Base-by-base conservation (phyloP, 1,140 invertebrate genomes). In the Drosophila simulans region DNA sequence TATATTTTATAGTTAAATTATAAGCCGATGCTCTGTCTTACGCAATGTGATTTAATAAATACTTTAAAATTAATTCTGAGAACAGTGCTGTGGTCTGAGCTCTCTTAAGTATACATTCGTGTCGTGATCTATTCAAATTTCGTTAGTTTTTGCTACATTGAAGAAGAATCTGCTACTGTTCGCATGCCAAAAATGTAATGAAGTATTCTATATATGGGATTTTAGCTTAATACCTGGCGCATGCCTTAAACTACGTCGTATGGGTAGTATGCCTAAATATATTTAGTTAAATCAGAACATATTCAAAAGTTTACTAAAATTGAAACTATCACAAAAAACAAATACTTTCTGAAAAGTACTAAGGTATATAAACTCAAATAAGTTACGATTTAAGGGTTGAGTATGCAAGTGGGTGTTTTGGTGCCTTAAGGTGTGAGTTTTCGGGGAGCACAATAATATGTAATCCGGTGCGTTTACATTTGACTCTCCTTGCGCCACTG, bases 401-500 rank as follows among this genome's bases (percentile, higher is more conserved):
- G 79, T 88, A 72, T 82, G 82, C 54, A 62, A 45, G 57, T 74
- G 63, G 63, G 37, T 64, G 55, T 71, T 25, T 77, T 20, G 37
- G 13, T 31, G 31, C 31, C 31, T 10, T 8, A 31, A 13, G 15
- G 31, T 11, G 37, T 58, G 35, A n/a, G 37, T 70, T 46, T 12
- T 4, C 10, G 22, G 25, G 45, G 45, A 48, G 12, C 17, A 5
- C 17, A 43, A 12, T 11, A 31, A 27, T 62, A 39, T 62, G 45
- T 27, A 37, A 34, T n/a, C 20, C 22, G 11, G 5, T 11, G 31
- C 39, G 46, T 68, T 90, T 91, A 92, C 91, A 92, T 92, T 70
- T 92, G 91, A 62, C 91, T 92, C 69, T 96, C 95, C 92, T 96
- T 96, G 75, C 96, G 95, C 93, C 96, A 95, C 73, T 95, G 95